These are phyloP conservation scores for Caranx melampygus DNA, from an alignment of 2,113 vertebrate genomes.

Conservation along the genomic window DNA sequence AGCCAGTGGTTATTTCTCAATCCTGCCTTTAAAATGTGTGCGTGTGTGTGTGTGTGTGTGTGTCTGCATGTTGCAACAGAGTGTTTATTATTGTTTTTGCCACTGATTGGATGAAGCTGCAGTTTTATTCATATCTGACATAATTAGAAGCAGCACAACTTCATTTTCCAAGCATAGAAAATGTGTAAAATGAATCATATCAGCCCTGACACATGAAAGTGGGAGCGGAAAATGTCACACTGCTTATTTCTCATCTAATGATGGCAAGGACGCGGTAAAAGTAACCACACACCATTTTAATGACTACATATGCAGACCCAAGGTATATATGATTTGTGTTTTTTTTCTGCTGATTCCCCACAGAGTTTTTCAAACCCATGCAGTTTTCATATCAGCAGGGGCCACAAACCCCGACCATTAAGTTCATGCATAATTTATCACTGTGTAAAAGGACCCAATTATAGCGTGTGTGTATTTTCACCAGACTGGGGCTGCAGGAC, in stretches of 20 bases:
- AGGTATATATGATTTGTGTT: background rate
- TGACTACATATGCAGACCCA: conserved; percentile 16
- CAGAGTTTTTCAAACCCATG: conserved; percentile 42
- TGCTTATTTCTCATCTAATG: conserved; percentile 10
- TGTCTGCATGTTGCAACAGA: conserved; percentile 17
- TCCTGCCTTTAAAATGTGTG: conserved; percentile 30
- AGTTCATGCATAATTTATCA: conserved; percentile 74
- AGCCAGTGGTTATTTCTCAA: conserved; percentile 42
- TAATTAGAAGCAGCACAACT: conserved; percentile 18
- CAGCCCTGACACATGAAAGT: conserved; percentile 4
- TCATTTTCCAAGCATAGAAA: background rate
- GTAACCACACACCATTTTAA: conserved; percentile 24
- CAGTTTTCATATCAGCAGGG: conserved; percentile 62
- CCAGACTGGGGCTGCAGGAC: conserved; percentile 62
- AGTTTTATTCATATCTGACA: background rate
- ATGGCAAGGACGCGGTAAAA: background rate
- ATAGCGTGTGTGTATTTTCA: conserved; percentile 55
- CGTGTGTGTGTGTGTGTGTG: conserved; percentile 15
- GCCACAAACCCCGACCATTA: conserved; percentile 67
- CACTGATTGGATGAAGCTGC: background rate
- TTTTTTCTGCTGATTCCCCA: conserved; percentile 40
- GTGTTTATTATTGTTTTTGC: background rate
- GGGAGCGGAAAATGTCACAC: conserved; percentile 37
- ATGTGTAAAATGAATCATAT: background rate
- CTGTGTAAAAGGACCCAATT: conserved; percentile 72